Percentiles rank a stretch among this genome's conserved stretches.
These are phyloP conservation scores for Dugesia japonica DNA, from an alignment of 2,888 invertebrate species.

Conservation along the genomic window DNA sequence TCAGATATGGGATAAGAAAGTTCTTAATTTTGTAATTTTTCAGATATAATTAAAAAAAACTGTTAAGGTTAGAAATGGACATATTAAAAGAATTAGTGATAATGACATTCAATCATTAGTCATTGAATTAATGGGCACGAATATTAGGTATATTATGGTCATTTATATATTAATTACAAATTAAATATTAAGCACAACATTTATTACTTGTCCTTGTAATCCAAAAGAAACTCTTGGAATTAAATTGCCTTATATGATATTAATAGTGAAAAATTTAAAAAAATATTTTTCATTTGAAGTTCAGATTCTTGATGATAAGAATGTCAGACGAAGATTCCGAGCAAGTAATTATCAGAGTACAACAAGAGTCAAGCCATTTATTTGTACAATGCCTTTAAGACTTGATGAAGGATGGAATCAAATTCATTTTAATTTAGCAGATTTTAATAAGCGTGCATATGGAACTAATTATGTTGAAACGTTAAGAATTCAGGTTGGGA, in stretches of 20 bases:
- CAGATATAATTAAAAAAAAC: not conserved
- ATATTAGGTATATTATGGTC: conserved; percentile 55
- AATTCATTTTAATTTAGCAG: conserved; percentile 81
- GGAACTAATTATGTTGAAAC: conserved; percentile 90
- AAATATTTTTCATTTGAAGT: conserved; percentile 87
- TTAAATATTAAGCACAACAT: conserved; percentile 58
- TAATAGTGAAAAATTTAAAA: conserved; percentile 83
- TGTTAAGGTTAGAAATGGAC: conserved; percentile 66
- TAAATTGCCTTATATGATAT: conserved; percentile 74
- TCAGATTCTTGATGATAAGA: conserved; percentile 85
- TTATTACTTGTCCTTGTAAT: conserved; percentile 76
- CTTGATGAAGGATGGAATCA: conserved; percentile 81
- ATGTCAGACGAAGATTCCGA: conserved; percentile 72
- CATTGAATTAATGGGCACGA: conserved; percentile 75
- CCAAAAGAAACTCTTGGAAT: conserved; percentile 70
- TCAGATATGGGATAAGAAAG: conserved; percentile 49
- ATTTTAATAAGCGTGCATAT: conserved; percentile 78
- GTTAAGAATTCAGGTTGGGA: conserved; percentile 61
- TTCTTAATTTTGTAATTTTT: not conserved
- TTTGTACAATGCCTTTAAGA: conserved; percentile 87
- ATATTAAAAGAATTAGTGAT: conserved; percentile 79
- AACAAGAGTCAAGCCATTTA: conserved; percentile 83
- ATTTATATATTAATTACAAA: not conserved
- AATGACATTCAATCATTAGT: conserved; percentile 80
- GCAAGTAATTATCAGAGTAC: conserved; percentile 88